These are phyloP conservation scores for Lomographa bimaculata DNA, from an alignment of 2,888 invertebrate genomes.

Conservation along the genomic window DNA sequence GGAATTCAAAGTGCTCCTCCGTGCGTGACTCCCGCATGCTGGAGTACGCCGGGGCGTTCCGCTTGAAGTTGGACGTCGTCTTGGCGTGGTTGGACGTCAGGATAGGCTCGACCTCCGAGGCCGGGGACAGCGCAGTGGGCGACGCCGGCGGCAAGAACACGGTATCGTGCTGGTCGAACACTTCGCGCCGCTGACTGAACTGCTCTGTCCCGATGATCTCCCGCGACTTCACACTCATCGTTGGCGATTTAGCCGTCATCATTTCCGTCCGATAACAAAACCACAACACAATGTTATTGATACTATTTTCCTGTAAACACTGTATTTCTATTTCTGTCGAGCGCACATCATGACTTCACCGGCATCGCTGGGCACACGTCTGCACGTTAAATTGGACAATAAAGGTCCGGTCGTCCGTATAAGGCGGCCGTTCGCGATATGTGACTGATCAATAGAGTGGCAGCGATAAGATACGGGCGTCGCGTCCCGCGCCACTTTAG, in stretches of 20 bases:
- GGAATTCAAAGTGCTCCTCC: constrained; percentile 67
- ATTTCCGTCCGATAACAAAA: constrained; percentile 81
- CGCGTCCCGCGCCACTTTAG: constrained; percentile 65
- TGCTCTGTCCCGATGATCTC: constrained; percentile 77
- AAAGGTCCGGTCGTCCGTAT: constrained; percentile 75
- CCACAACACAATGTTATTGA: constrained; percentile 80
- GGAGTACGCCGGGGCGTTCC: constrained; percentile 70
- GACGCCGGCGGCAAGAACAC: constrained; percentile 72
- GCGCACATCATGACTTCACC: constrained; percentile 81
- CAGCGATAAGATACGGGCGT: constrained; percentile 76
- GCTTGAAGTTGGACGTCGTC: constrained; percentile 73
- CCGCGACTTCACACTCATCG: constrained; percentile 74
- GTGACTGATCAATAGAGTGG: constrained; percentile 79
- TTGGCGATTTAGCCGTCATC: constrained; percentile 79
- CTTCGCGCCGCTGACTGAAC: constrained; percentile 80
- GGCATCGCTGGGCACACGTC: constrained; percentile 76
- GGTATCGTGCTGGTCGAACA: constrained; percentile 79
- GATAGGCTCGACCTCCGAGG: constrained; percentile 64
- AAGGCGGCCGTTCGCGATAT: constrained; percentile 78
- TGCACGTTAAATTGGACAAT: constrained; percentile 75
- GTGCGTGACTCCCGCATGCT: constrained; percentile 74
- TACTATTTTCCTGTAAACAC: constrained; percentile 80
- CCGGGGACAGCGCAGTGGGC: constrained; percentile 52
- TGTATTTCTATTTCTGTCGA: constrained; percentile 76
- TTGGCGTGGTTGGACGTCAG: constrained; percentile 75